Conservation (phyloP, 2,113 vertebrate species). For the Odobenus rosmarus region DNA sequence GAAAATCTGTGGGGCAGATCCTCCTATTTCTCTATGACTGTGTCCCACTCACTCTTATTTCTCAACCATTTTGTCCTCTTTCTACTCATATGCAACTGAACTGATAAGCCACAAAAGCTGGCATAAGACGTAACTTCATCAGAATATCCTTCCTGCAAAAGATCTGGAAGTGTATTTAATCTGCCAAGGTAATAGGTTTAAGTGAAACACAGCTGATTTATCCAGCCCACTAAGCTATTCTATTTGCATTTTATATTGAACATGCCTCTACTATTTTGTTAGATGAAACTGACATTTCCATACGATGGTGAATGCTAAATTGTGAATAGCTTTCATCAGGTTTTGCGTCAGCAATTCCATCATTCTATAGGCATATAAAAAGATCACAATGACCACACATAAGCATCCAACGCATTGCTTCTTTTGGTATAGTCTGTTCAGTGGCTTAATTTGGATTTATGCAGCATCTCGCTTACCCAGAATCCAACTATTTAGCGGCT, state of each 20-base stretch:
- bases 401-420: not conserved
- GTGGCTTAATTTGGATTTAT: constrained; percentile 1
- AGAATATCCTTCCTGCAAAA: not conserved
- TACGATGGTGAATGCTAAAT: constrained; percentile 40
- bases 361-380: not conserved
- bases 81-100: not conserved
- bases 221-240: constrained; percentile 47
- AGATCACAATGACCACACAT: not conserved
- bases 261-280: constrained; percentile 16
- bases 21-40: not conserved
- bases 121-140: not conserved
- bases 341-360: constrained; percentile 41
- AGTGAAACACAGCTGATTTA: constrained; percentile 50
- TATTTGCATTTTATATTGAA: constrained; percentile 74
- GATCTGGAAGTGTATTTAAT: constrained; percentile 53
- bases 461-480: not conserved
- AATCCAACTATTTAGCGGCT: not conserved
- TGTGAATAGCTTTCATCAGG: constrained; percentile 47
- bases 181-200: constrained; percentile 64
- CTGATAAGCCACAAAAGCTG: not conserved
- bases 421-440: not conserved
- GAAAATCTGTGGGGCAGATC: not conserved
- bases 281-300: constrained; percentile 53
- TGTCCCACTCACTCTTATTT: not conserved
- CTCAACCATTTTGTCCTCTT: not conserved